Evolutionary conservation across 37 sponge, comb jelly and placozoan species (phyloP).

Genomic region (Aplysina aerophoba): DNA sequence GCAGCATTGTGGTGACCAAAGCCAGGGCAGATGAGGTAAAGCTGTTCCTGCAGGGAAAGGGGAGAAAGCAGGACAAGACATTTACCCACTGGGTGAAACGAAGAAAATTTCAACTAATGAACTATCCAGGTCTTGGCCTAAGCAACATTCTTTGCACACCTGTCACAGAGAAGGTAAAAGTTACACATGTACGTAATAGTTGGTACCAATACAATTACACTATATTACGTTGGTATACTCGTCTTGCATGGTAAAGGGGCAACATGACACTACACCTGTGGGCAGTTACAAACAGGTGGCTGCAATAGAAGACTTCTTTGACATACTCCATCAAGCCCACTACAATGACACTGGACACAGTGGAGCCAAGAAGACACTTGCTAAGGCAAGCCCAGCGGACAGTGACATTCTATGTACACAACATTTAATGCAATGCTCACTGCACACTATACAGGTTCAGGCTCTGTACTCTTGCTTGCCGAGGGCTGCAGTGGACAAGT

Average conservation of each 20-base stretch:
- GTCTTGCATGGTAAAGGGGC: too few relatives aligned
- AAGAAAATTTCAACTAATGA: background rate
- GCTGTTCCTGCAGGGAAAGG: too few relatives aligned
- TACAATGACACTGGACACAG: too few relatives aligned
- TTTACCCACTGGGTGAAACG: background rate
- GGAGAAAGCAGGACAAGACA: background rate
- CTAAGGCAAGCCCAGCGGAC: background rate
- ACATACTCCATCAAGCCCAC: too few relatives aligned
- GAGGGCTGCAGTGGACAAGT: background rate
- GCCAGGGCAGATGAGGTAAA: background rate
- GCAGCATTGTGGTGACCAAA: background rate
- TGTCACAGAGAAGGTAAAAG: background rate
- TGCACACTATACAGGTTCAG: constrained; percentile 5
- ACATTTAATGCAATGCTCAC: background rate
- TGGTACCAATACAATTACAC: too few relatives aligned
- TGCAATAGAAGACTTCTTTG: too few relatives aligned
- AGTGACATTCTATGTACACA: background rate
- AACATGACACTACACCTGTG: too few relatives aligned
- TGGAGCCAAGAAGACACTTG: too few relatives aligned
- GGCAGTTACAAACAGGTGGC: too few relatives aligned
- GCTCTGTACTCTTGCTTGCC: constrained; percentile 8
- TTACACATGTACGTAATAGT: too few relatives aligned
- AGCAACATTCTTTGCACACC: background rate
- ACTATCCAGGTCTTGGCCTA: constrained; percentile 1
- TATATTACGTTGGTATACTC: too few relatives aligned